A percentile compares a stretch with the other conserved stretches of the same genome.
phyloP scores from a whole-genome alignment of 2,888 invertebrate species.

The Ichneumoninae sp. region DNA sequence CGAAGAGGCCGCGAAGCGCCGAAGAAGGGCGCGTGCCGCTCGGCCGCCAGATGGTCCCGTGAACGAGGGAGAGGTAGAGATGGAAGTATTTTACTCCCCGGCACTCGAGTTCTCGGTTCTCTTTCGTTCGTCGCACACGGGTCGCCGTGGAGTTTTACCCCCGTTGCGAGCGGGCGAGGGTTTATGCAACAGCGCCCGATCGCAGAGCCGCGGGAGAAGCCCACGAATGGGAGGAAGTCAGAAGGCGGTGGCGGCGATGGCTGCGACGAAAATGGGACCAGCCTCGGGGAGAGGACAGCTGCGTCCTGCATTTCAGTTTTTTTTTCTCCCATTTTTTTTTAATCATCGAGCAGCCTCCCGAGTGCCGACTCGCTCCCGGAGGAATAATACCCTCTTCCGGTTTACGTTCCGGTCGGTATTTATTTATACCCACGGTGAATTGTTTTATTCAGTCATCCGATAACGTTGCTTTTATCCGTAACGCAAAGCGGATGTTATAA shows the following conservation, averaged over 20 bases:
- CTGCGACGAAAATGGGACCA: constrained; percentile 59
- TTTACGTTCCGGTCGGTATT: constrained; percentile 17
- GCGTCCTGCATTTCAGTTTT: constrained; percentile 41
- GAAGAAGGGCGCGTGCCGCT: constrained; percentile 67
- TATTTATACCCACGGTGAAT: background rate
- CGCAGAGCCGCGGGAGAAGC: constrained; percentile 40
- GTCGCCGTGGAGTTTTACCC: constrained; percentile 44
- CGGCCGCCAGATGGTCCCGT: constrained; percentile 69
- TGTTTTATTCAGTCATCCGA: background rate
- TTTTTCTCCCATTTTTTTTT: background rate
- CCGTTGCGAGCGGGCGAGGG: constrained; percentile 69
- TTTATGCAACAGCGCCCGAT: constrained; percentile 59
- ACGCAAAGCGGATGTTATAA: background rate
- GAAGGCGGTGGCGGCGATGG: constrained; percentile 59
- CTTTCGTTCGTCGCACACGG: constrained; percentile 19
- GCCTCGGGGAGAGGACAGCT: constrained; percentile 63
- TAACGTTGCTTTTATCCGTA: background rate
- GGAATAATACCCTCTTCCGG: constrained; percentile 18
- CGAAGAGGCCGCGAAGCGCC: constrained; percentile 24
- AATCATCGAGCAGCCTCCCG: constrained; percentile 30
- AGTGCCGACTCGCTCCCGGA: constrained; percentile 23
- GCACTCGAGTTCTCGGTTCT: constrained; percentile 35
- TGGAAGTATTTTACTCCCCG: constrained; percentile 64
- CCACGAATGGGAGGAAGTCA: constrained; percentile 57
- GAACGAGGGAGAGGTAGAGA: constrained; percentile 56